These are phyloP conservation scores for Centropus bengalensis DNA, from an alignment of 2,113 vertebrate genomes.

Conservation along the genomic window DNA sequence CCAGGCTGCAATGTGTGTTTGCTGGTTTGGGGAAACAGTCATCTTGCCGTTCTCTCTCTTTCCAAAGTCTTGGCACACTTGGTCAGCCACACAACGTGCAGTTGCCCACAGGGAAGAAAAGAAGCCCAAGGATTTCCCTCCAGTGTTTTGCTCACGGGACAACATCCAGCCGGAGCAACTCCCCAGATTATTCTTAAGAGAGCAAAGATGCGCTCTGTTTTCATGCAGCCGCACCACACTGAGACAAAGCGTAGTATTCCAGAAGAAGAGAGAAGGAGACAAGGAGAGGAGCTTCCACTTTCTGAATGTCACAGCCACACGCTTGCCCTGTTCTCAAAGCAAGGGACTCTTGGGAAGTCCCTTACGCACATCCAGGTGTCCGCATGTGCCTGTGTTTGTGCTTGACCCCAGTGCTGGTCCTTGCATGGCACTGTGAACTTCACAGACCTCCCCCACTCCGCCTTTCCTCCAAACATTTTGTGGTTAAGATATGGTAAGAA, in stretches of 20 bases:
- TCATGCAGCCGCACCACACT: not conserved
- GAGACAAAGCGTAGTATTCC: not conserved
- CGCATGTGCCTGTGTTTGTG: not conserved
- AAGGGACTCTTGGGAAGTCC: not conserved
- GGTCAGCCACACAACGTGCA: not conserved
- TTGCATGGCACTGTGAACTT: not conserved
- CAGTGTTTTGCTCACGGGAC: slow-evolving; percentile 6
- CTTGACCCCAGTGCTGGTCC: not conserved
- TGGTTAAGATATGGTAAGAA: not conserved
- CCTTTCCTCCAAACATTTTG: not conserved
- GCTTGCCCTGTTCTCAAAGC: not conserved
- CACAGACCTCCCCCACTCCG: not conserved
- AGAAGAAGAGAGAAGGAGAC: not conserved
- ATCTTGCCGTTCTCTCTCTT: slow-evolving; percentile 23
- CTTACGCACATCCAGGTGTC: not conserved
- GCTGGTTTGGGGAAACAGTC: slow-evolving; percentile 3
- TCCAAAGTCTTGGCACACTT: slow-evolving; percentile 8
- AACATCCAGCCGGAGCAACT: slow-evolving; percentile 11
- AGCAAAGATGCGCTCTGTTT: not conserved
- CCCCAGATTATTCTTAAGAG: not conserved
- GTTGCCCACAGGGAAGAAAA: slow-evolving; percentile 34
- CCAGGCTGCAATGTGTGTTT: slow-evolving; percentile 33
- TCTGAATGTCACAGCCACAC: not conserved
- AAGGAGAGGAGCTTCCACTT: not conserved
- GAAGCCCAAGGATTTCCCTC: not conserved